These are phyloP conservation scores for Zoanthus solanderi DNA, from an alignment of 92 coral and sea anemone genomes.

Conservation along the genomic window DNA sequence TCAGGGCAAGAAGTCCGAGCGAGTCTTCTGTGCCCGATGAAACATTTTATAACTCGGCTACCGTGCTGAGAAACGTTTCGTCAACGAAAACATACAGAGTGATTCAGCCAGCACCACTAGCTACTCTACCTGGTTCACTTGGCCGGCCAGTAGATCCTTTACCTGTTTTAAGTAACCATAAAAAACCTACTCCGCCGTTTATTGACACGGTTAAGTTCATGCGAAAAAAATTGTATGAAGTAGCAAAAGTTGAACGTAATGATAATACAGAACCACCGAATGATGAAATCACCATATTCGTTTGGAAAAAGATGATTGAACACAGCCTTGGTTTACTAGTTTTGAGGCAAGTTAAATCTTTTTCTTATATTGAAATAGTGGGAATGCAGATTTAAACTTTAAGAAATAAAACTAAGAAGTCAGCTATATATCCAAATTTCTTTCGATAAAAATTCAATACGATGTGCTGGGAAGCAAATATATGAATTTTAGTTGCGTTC, in stretches of 20 bases:
- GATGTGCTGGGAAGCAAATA: too few species aligned
- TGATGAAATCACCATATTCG: not conserved
- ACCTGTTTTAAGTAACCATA: not conserved
- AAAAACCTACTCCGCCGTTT: not conserved
- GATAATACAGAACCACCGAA: not conserved
- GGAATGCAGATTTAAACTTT: too few species aligned
- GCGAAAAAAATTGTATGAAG: not conserved
- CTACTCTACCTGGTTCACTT: not conserved
- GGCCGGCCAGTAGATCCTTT: conserved; percentile 6
- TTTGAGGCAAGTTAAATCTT: not conserved
- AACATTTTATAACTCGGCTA: not conserved
- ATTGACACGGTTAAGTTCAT: not conserved
- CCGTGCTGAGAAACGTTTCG: not conserved
- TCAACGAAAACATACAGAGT: not conserved
- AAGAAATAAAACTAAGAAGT: too few species aligned
- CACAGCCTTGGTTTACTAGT: not conserved
- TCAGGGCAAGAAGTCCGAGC: conserved; percentile 1
- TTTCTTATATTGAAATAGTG: not conserved
- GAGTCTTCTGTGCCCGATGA: not conserved
- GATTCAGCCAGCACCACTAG: not conserved
- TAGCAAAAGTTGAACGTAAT: too few species aligned
- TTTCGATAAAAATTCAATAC: too few species aligned
- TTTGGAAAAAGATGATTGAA: not conserved
- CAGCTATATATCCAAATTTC: too few species aligned
- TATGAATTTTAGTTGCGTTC: too few species aligned